Evolutionary conservation across 2,888 invertebrate species (phyloP).

Genomic region (Hybos culiciformis): DNA sequence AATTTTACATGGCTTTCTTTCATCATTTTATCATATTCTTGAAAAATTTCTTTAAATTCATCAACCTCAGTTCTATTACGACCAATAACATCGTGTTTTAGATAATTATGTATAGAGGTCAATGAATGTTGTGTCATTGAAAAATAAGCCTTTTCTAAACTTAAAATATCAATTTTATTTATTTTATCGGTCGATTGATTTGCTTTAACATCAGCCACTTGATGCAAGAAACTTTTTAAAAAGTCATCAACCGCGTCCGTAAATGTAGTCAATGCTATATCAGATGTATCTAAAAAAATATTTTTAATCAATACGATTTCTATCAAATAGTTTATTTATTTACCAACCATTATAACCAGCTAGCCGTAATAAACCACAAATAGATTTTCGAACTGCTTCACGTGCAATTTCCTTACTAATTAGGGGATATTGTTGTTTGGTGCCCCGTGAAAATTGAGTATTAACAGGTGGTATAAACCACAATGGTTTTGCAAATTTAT

Average conservation of each 20-base stretch:
- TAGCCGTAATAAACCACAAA: constrained; percentile 30
- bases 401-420: constrained; percentile 23
- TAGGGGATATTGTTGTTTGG: constrained; percentile 22
- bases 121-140: constrained; percentile 27
- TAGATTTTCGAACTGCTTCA: constrained; percentile 26
- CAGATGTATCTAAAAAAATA: constrained; percentile 23
- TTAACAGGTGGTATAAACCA: constrained; percentile 31
- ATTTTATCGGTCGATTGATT: constrained; percentile 18
- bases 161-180: constrained; percentile 18
- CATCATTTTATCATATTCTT: constrained; percentile 33
- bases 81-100: constrained; percentile 30
- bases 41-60: constrained; percentile 29
- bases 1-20: constrained; percentile 32
- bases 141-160: constrained; percentile 29
- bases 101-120: constrained; percentile 31
- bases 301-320: background rate
- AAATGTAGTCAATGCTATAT: constrained; percentile 26
- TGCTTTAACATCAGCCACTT: constrained; percentile 20
- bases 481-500: constrained; percentile 30
- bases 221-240: constrained; percentile 23
- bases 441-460: constrained; percentile 27
- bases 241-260: constrained; percentile 32
- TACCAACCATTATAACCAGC: constrained; percentile 26
- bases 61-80: constrained; percentile 29
- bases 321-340: background rate